Percentiles rank a stretch among this genome's conserved stretches.
Evolutionary conservation across 2,113 vertebrate species (phyloP).

Genomic region (Eupsittula cactorum): DNA sequence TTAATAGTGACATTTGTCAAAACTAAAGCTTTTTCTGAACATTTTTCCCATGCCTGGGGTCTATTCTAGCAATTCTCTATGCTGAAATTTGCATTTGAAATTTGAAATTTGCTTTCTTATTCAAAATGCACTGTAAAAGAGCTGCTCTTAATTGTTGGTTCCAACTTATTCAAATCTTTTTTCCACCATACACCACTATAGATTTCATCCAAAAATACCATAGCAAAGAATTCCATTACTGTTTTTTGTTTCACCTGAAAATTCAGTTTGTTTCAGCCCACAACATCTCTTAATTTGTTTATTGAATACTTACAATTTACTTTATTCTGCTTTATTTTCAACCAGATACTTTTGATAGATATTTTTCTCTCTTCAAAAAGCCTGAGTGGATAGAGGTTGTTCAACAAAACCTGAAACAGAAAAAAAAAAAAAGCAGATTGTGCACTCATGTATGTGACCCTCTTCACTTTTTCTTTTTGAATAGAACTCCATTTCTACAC

Average conservation of each 20-base stretch:
- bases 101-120: neutral
- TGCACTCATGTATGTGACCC: neutral
- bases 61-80: neutral
- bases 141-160: neutral
- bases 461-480: neutral
- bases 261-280: neutral
- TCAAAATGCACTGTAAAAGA: neutral
- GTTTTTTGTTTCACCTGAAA: neutral
- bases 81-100: conserved; percentile 7
- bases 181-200: neutral
- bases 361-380: neutral
- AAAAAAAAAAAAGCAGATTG: neutral
- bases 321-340: neutral
- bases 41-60: neutral
- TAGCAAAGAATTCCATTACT: neutral
- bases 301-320: neutral
- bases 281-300: neutral
- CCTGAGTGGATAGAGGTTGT: neutral
- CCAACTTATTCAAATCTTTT: neutral
- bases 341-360: neutral
- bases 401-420: neutral
- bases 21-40: neutral
- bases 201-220: neutral
- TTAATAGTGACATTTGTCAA: conserved; percentile 3
- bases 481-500: neutral